Evolutionary conservation across 2,888 invertebrate species (phyloP).

Genomic region (Frankliniella fusca): DNA sequence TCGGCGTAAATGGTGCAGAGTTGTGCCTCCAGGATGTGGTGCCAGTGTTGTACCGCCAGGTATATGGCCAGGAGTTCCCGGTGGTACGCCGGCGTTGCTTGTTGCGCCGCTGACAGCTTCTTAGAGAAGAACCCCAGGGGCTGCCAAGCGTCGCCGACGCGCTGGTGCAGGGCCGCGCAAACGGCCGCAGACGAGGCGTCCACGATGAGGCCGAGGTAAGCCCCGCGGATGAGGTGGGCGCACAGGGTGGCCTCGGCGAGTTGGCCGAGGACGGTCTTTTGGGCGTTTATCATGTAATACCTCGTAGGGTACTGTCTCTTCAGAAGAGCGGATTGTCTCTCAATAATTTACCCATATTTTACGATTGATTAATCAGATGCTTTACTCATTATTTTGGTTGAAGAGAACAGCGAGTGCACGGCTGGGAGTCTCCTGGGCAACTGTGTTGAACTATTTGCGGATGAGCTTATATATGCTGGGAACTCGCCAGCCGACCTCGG

Average conservation of each 20-base stretch:
- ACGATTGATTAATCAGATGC: no score
- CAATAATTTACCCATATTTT: no score
- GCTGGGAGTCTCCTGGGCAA: no score
- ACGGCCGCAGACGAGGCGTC: conserved; percentile 33
- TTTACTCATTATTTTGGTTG: no score
- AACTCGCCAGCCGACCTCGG: no score
- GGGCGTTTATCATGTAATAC: no score
- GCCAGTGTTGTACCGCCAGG: conserved; percentile 28
- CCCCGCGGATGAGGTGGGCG: conserved; percentile 36
- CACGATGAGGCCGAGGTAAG: conserved; percentile 19
- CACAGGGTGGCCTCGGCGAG: conserved; percentile 42
- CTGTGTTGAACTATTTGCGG: no score
- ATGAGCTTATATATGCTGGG: no score
- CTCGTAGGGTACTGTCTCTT: no score
- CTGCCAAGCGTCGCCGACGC: conserved; percentile 32
- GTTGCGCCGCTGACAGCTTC: conserved; percentile 41
- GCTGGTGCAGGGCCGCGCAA: conserved; percentile 33
- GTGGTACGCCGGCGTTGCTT: conserved; percentile 34
- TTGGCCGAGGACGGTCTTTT: no score
- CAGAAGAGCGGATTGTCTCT: no score
- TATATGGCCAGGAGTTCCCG: conserved; percentile 31
- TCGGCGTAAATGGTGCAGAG: conserved; percentile 28
- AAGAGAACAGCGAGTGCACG: no score
- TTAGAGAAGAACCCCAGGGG: conserved; percentile 39
- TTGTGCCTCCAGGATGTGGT: conserved; percentile 30